These are phyloP conservation scores for Melieria picta DNA, from an alignment of 2,888 invertebrate genomes.

Conservation along the genomic window DNA sequence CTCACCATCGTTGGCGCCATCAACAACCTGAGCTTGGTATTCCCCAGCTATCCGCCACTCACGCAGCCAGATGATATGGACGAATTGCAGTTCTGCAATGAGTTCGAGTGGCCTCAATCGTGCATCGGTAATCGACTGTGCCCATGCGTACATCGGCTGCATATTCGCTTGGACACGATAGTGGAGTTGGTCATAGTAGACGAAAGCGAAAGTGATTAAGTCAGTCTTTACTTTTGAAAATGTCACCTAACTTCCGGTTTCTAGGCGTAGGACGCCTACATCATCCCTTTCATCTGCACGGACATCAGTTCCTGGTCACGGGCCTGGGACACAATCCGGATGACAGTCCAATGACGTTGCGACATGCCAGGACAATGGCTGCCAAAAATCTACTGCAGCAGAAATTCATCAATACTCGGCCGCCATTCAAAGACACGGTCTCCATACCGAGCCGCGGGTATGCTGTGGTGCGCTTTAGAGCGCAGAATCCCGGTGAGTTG, in stretches of 20 bases:
- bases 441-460: slow-evolving; percentile 58
- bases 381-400: slow-evolving; percentile 39
- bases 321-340: slow-evolving; percentile 47
- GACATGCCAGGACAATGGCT: slow-evolving; percentile 50
- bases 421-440: slow-evolving; percentile 59
- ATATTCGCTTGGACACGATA: slow-evolving; percentile 48
- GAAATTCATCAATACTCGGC: slow-evolving; percentile 42
- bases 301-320: slow-evolving; percentile 60
- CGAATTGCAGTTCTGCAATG: slow-evolving; percentile 55
- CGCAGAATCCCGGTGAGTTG: slow-evolving; percentile 52
- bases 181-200: slow-evolving; percentile 61
- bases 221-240: neutral
- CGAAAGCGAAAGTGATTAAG: slow-evolving; percentile 45
- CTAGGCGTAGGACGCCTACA: slow-evolving; percentile 54
- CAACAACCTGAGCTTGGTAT: slow-evolving; percentile 80
- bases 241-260: slow-evolving; percentile 6
- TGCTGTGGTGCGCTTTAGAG: slow-evolving; percentile 54
- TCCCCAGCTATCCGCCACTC: slow-evolving; percentile 80
- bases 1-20: slow-evolving; percentile 67
- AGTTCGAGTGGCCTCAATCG: slow-evolving; percentile 41
- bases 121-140: slow-evolving; percentile 47
- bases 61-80: slow-evolving; percentile 70
- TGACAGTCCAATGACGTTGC: slow-evolving; percentile 47
- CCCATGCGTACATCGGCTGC: slow-evolving; percentile 52
- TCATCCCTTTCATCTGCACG: slow-evolving; percentile 65